These are phyloP conservation scores for Ceyx cyanopectus DNA, from an alignment of 2,113 vertebrate genomes.

Conservation along the genomic window DNA sequence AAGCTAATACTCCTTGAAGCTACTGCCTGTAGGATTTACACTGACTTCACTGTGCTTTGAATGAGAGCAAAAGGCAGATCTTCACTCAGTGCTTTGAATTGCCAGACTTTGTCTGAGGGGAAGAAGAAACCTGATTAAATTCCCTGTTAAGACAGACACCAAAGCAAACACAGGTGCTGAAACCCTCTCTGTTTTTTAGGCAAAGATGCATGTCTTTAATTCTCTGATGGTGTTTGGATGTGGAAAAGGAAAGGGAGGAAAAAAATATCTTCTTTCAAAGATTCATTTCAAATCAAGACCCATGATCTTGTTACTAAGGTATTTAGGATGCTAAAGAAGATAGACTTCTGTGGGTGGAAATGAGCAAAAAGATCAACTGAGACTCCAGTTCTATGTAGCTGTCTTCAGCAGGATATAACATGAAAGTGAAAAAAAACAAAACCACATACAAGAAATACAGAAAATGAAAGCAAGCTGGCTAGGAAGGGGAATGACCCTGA, in stretches of 20 bases:
- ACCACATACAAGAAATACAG: not conserved
- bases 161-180: not conserved
- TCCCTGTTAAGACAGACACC: not conserved
- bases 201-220: not conserved
- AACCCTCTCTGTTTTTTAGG: not conserved
- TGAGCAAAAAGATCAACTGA: conserved; percentile 51
- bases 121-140: not conserved
- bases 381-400: conserved; percentile 16
- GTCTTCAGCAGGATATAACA: not conserved
- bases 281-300: conserved; percentile 28
- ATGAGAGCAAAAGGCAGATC: not conserved
- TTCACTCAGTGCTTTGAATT: not conserved
- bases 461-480: conserved; percentile 12
- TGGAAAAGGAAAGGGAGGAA: not conserved
- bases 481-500: not conserved
- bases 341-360: conserved; percentile 50
- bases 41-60: not conserved
- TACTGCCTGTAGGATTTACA: not conserved
- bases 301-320: conserved; percentile 57
- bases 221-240: not conserved
- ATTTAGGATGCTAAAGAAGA: conserved; percentile 57
- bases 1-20: not conserved
- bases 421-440: not conserved
- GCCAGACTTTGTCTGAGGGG: not conserved
- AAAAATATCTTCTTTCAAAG: not conserved